Evolutionary conservation across 2,888 invertebrate species (phyloP).

Genomic region (Lordiphosa andalusiaca): DNA sequence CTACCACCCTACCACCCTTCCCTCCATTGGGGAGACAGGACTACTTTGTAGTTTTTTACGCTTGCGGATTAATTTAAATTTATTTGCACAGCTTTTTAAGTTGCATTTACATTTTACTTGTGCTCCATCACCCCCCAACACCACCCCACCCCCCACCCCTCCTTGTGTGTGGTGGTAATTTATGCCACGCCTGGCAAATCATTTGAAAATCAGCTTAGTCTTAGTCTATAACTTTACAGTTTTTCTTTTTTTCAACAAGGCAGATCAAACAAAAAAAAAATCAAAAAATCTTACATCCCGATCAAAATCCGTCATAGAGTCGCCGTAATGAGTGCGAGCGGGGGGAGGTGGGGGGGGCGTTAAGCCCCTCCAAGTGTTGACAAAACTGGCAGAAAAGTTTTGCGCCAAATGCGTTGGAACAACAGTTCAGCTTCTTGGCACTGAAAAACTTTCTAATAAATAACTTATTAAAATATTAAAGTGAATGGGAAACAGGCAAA

Average conservation of each 20-base stretch:
- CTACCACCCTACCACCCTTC: background rate
- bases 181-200: conserved; percentile 33
- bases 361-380: conserved; percentile 39
- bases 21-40: background rate
- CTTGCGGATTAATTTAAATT: conserved; percentile 42
- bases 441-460: conserved; percentile 47
- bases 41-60: conserved; percentile 36
- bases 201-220: conserved; percentile 40
- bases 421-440: conserved; percentile 30
- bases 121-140: conserved; percentile 2
- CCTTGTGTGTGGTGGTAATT: conserved; percentile 16
- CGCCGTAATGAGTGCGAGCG: conserved; percentile 21
- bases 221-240: conserved; percentile 24
- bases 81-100: conserved; percentile 39
- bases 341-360: background rate
- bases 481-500: conserved; percentile 9
- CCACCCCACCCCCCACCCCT: background rate
- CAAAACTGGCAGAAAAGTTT: conserved; percentile 35
- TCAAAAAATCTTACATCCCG: background rate
- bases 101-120: conserved; percentile 38
- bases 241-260: conserved; percentile 9
- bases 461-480: conserved; percentile 53
- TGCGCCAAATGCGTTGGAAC: conserved; percentile 31
- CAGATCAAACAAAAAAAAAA: background rate
- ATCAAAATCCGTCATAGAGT: conserved; percentile 14